Evolutionary conservation across 1,140 invertebrate species (phyloP), one percentile per base, ranked within the genome.

Genomic region (Olivierus martensii): DNA sequence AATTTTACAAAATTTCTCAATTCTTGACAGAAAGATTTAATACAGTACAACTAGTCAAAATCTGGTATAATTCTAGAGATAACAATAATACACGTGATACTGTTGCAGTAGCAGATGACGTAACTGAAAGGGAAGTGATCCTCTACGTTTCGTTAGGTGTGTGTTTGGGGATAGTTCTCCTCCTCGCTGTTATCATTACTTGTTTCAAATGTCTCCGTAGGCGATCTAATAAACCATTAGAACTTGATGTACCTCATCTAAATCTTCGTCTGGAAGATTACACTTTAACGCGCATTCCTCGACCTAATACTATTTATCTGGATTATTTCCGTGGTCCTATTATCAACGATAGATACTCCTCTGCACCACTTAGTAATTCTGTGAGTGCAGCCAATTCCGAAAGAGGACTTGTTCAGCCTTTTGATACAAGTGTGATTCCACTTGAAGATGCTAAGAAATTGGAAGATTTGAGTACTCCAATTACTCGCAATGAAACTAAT

Each of bases 391-490:
- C 52, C 9, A 38, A 41, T 18, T 43, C 46, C 4, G 55, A 46
- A 9, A 50, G 49, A 47, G 54, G 54, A 3, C 28, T 59, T 2
- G 48, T 59, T 6, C 57, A 59, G 21, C 46, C 59, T 35, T 61
- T 54, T 28, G 58, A 61, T 28, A 61, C 59, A 3, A 61, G 59
- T 37, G 56, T 61, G 18, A 55, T 61, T 3, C 59, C 59, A 3
- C 37, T 61, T 0, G 57, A 61, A 46, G 59, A 61, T 37, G 56
- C 52, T 19, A 15, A 46, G 45, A 46, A 46, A 46, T 12, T 46
- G n/a, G 45, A 46, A 14, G 45, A 46, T 4, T 9, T 28, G 28
- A 28, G 28, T 9, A 9, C 28, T 2, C 28, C 28, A 4, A 9
- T 28, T 9, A 28, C 28, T 4, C 28, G 28, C 28, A 28, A 28